Evolutionary conservation across 2,888 invertebrate genomes (phyloP).

Genomic region (Idaea straminata): DNA sequence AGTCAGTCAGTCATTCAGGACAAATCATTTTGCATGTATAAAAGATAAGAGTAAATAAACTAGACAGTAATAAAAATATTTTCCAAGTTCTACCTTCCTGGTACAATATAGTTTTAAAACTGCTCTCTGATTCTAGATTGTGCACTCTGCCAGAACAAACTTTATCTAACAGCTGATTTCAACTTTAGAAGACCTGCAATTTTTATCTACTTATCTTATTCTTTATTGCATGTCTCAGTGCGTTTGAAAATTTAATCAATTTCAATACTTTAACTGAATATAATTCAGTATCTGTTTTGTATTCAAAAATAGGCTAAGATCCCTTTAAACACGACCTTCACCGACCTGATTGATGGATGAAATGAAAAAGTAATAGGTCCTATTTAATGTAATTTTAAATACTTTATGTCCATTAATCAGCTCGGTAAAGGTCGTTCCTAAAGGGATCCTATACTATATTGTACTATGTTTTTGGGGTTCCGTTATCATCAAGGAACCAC

Average conservation of each 20-base stretch:
- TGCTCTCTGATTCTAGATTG: constrained; percentile 63
- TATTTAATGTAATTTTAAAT: no score
- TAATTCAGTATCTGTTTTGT: constrained; percentile 8
- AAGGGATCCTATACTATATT: no score
- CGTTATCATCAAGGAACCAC: no score
- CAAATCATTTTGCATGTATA: no score
- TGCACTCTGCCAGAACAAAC: constrained; percentile 56
- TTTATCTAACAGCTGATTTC: constrained; percentile 73
- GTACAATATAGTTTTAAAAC: constrained; percentile 52
- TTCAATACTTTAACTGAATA: constrained; percentile 1
- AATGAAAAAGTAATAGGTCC: no score
- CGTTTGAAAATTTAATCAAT: constrained; percentile 8
- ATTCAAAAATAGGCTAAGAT: background rate
- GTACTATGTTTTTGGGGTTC: no score
- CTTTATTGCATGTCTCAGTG: constrained; percentile 22
- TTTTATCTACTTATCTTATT: constrained; percentile 47
- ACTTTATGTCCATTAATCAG: no score
- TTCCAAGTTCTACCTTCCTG: constrained; percentile 34
- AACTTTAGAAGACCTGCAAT: constrained; percentile 50
- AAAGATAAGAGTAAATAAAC: constrained; percentile 17
- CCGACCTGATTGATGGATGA: no score
- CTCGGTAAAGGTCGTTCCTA: no score
- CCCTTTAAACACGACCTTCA: no score
- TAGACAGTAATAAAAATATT: constrained; percentile 35
- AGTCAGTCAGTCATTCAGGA: no score